These are phyloP conservation scores for Perca fluviatilis DNA, from an alignment of 2,113 vertebrate genomes.

Conservation along the genomic window DNA sequence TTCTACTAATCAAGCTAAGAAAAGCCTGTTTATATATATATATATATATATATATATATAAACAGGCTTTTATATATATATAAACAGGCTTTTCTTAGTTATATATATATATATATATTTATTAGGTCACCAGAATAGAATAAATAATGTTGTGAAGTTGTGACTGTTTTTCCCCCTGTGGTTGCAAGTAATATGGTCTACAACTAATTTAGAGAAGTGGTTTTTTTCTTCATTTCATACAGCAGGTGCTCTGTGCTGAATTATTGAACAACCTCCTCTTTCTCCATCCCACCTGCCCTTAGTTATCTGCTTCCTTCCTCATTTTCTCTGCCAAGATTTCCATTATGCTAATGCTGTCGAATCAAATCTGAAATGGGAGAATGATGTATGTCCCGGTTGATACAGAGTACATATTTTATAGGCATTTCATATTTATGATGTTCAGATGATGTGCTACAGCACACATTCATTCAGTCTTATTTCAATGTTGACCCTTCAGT, in stretches of 20 bases:
- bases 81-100: too few relatives aligned
- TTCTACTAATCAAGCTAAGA: background rate
- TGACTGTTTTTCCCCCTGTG: background rate
- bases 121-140: background rate
- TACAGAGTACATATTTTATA: slow-evolving; percentile 20
- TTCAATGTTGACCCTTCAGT: too few relatives aligned
- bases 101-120: too few relatives aligned
- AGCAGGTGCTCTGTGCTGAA: slow-evolving; percentile 60
- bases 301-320: slow-evolving; percentile 45
- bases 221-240: slow-evolving; percentile 11
- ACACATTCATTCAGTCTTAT: background rate
- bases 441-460: background rate
- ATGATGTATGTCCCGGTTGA: background rate
- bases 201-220: slow-evolving; percentile 22
- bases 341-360: slow-evolving; percentile 51
- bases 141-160: background rate
- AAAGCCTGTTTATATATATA: background rate
- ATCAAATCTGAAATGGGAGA: slow-evolving; percentile 30
- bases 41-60: too few relatives aligned
- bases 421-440: background rate
- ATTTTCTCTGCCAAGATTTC: slow-evolving; percentile 50
- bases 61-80: too few relatives aligned
- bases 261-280: slow-evolving; percentile 62
- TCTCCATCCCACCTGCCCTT: slow-evolving; percentile 5
- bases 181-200: background rate